Evolutionary conservation across 2,797 vertebrate species (phyloP).

Genomic region (Eurystomus glaucurus): DNA sequence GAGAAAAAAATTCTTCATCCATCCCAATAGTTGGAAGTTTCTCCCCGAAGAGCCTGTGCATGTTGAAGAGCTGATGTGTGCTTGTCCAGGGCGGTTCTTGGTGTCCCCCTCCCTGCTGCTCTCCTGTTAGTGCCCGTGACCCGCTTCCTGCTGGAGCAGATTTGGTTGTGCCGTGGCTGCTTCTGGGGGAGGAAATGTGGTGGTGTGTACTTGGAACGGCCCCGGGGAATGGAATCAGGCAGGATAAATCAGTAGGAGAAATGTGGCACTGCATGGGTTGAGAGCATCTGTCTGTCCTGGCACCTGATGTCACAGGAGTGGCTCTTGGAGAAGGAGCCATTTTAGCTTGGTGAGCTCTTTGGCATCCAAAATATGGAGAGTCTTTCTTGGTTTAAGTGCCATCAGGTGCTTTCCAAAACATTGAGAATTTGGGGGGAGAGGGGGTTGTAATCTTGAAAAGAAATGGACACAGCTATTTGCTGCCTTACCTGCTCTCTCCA

Average conservation of each 20-base stretch:
- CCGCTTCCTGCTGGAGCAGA: background rate
- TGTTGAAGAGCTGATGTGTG: background rate
- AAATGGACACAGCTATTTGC: background rate
- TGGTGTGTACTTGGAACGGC: background rate
- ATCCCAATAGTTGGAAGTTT: background rate
- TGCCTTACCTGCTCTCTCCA: background rate
- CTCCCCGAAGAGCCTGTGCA: background rate
- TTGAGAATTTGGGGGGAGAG: background rate
- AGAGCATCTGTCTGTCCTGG: background rate
- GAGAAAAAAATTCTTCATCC: background rate
- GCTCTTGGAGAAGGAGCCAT: background rate
- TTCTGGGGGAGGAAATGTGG: background rate
- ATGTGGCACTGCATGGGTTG: background rate
- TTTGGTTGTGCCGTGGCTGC: fast-evolving
- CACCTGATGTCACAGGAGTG: background rate
- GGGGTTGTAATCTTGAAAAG: background rate
- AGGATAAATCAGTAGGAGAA: background rate
- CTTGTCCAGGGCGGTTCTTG: background rate
- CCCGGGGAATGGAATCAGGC: background rate
- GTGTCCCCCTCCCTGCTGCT: background rate
- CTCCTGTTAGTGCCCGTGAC: background rate
- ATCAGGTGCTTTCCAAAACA: background rate
- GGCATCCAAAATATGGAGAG: fast-evolving
- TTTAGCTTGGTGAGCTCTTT: background rate
- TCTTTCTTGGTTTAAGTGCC: background rate